Percentiles rank a stretch among this genome's conserved stretches.
Conservation (phyloP, 2,888 invertebrate species). For the Xanthostigma xanthostigma region DNA sequence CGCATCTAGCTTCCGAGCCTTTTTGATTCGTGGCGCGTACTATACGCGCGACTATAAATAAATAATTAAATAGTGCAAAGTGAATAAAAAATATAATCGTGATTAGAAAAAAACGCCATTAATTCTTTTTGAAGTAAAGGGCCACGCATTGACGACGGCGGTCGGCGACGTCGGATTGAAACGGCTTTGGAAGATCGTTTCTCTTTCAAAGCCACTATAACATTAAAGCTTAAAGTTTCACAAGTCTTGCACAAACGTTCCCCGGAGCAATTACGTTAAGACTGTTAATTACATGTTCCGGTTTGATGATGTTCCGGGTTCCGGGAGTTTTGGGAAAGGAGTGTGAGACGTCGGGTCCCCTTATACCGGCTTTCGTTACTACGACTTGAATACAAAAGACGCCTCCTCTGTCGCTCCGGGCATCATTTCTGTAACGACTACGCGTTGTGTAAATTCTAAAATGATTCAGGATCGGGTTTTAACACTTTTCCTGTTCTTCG, state of each 20-base stretch:
- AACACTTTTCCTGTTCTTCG: too few relatives aligned
- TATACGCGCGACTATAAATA: too few relatives aligned
- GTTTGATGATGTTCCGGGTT: slow-evolving; percentile 11
- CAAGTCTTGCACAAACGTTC: slow-evolving; percentile 34
- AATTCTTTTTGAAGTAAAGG: too few relatives aligned
- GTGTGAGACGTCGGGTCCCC: slow-evolving; percentile 4
- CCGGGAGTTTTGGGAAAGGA: slow-evolving; percentile 4
- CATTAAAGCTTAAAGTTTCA: slow-evolving; percentile 21
- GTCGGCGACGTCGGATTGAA: too few relatives aligned
- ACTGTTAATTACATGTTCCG: slow-evolving; percentile 32
- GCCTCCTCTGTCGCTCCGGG: slow-evolving; percentile 2
- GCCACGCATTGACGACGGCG: too few relatives aligned
- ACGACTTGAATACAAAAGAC: slow-evolving; percentile 7
- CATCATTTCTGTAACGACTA: not conserved
- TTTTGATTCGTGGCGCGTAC: too few relatives aligned
- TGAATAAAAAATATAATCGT: too few relatives aligned
- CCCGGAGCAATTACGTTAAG: slow-evolving; percentile 34
- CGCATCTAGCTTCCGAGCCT: too few relatives aligned
- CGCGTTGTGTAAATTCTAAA: too few relatives aligned
- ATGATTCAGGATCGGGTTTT: too few relatives aligned
- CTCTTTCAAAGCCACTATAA: not conserved
- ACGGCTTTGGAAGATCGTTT: not conserved
- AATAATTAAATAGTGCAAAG: too few relatives aligned
- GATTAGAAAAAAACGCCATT: too few relatives aligned
- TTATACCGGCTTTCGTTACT: slow-evolving; percentile 7